Conservation (phyloP, 1,140 invertebrate genomes). For the Archegozetes longisetosus region DNA sequence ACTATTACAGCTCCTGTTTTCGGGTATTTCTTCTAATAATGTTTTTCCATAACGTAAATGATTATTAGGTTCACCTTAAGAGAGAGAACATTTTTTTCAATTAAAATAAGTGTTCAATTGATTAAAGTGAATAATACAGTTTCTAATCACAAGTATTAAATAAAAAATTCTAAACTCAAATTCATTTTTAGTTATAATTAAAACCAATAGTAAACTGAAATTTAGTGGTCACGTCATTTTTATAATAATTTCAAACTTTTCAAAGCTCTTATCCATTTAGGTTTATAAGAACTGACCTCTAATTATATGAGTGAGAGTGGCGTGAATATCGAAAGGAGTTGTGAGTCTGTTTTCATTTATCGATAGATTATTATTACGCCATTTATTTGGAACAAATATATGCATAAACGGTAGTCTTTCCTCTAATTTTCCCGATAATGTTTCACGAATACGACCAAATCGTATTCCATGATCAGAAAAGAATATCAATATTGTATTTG, state of each 20-base stretch:
- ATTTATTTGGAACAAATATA: slow-evolving; percentile 15
- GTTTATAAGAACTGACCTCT: too few relatives aligned
- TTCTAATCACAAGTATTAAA: too few relatives aligned
- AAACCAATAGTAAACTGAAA: too few relatives aligned
- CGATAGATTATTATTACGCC: slow-evolving; percentile 27
- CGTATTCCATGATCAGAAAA: slow-evolving; percentile 26
- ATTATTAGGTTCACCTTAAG: too few relatives aligned
- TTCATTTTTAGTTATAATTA: too few relatives aligned
- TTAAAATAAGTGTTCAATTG: too few relatives aligned
- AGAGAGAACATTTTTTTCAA: too few relatives aligned
- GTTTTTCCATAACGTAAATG: not conserved
- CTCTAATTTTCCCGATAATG: slow-evolving; percentile 20
- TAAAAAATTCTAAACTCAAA: too few relatives aligned
- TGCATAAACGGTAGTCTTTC: slow-evolving; percentile 22
- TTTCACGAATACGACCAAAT: slow-evolving; percentile 19
- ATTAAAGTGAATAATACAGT: too few relatives aligned
- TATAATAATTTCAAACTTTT: too few relatives aligned
- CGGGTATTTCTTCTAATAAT: slow-evolving; percentile 30
- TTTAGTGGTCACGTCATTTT: too few relatives aligned
- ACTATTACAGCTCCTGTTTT: slow-evolving; percentile 57
- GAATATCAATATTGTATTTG: slow-evolving; percentile 24
- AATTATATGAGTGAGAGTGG: slow-evolving; percentile 19
- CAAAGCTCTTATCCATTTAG: too few relatives aligned
- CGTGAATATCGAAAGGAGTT: slow-evolving; percentile 20
- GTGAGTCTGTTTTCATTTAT: slow-evolving; percentile 20